Evolutionary conservation across 2,797 vertebrate genomes (phyloP).

Genomic region (Poecilia picta): DNA sequence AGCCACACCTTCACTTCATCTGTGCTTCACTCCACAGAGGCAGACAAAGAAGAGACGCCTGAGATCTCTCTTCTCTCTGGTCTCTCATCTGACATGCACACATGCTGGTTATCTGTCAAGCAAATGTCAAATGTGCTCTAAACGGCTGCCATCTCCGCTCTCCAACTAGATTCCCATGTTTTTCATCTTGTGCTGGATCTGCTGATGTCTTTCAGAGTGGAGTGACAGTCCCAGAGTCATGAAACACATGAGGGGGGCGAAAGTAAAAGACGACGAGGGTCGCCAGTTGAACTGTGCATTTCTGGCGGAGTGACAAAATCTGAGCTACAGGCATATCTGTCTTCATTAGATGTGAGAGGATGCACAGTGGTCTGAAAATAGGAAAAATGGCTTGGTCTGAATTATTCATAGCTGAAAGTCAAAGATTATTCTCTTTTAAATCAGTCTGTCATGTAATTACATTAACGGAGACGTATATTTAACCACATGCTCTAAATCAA

Average conservation of each 20-base stretch:
- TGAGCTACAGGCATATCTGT: constrained; percentile 42
- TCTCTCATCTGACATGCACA: constrained; percentile 74
- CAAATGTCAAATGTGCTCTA: constrained; percentile 74
- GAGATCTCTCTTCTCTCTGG: constrained; percentile 44
- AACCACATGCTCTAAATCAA: constrained; percentile 60
- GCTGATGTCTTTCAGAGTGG: constrained; percentile 60
- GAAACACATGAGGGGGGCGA: constrained; percentile 48
- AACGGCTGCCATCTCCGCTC: constrained; percentile 73
- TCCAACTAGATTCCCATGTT: constrained; percentile 71
- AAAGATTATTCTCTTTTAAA: constrained; percentile 46
- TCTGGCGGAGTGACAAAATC: constrained; percentile 52
- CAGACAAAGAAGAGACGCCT: constrained; percentile 49
- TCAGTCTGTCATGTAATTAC: constrained; percentile 55
- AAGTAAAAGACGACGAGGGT: constrained; percentile 32
- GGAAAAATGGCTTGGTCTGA: constrained; percentile 29
- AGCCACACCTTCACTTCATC: constrained; percentile 7
- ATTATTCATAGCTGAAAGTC: constrained; percentile 44
- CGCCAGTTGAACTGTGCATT: constrained; percentile 43
- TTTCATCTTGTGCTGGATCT: constrained; percentile 73
- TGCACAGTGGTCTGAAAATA: constrained; percentile 38
- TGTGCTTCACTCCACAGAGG: constrained; percentile 25
- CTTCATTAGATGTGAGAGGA: constrained; percentile 47
- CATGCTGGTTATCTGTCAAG: constrained; percentile 73
- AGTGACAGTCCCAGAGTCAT: constrained; percentile 69
- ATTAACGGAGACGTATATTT: constrained; percentile 66